These are phyloP conservation scores for Drosophila trapezifrons DNA, from an alignment of 1,140 invertebrate genomes.

Conservation along the genomic window DNA sequence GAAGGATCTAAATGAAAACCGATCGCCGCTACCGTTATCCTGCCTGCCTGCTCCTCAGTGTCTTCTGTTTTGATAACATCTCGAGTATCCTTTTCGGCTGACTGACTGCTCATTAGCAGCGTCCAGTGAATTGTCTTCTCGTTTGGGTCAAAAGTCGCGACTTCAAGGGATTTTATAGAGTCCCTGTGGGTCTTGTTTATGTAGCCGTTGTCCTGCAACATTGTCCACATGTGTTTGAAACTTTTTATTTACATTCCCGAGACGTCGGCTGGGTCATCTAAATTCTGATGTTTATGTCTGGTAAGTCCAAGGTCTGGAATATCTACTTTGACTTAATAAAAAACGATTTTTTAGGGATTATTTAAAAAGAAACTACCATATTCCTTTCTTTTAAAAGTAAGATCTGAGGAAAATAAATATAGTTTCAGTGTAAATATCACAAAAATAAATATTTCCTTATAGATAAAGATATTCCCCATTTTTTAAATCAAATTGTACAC, in stretches of 20 bases:
- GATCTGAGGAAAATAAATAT: not conserved
- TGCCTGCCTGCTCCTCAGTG: constrained; percentile 27
- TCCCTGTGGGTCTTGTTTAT: constrained; percentile 62
- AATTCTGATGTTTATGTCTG: constrained; percentile 40
- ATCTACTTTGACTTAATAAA: not conserved
- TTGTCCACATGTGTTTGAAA: constrained; percentile 65
- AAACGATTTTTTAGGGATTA: not conserved
- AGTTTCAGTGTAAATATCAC: not conserved
- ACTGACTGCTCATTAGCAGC: constrained; percentile 61
- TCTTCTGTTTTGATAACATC: constrained; percentile 77
- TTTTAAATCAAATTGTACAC: not conserved
- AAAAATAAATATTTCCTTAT: not conserved
- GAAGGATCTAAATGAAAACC: constrained; percentile 52
- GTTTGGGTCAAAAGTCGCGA: constrained; percentile 63
- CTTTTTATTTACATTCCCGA: constrained; percentile 30
- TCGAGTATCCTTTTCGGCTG: constrained; percentile 62
- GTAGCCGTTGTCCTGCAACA: constrained; percentile 53
- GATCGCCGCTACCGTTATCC: constrained; percentile 66
- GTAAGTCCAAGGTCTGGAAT: not conserved
- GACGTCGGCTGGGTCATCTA: constrained; percentile 4
- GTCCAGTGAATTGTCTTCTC: constrained; percentile 45
- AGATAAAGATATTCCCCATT: not conserved
- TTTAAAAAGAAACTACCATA: not conserved
- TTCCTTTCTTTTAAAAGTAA: not conserved
- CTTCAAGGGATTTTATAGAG: constrained; percentile 51